Conservation (phyloP, 2,797 vertebrate genomes). For the Microhierax caerulescens region DNA sequence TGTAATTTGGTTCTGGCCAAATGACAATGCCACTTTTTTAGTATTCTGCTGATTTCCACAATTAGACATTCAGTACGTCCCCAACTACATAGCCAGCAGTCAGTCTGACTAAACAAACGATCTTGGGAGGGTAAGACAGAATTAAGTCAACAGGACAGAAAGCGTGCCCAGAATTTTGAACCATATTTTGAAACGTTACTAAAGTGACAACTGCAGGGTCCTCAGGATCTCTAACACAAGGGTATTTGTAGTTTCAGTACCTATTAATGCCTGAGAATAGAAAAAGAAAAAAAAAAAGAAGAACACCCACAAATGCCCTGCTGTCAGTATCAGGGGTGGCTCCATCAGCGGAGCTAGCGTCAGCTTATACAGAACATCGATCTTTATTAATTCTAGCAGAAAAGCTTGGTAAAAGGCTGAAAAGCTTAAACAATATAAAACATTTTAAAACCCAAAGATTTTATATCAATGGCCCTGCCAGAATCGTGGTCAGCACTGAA, state of each 20-base stretch:
- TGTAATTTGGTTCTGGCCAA: constrained; percentile 12
- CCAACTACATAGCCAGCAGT: neutral
- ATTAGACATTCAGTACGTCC: constrained; percentile 21
- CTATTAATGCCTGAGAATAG: neutral
- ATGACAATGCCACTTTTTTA: constrained; percentile 7
- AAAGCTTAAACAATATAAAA: neutral
- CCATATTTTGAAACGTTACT: neutral
- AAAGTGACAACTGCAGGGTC: neutral
- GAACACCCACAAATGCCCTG: neutral
- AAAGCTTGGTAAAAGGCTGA: neutral
- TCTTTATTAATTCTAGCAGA: neutral
- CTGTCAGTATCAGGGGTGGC: neutral
- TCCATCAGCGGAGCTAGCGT: neutral
- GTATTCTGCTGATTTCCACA: constrained; percentile 33
- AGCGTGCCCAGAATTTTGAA: neutral
- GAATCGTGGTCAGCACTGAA: neutral
- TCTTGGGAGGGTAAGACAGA: neutral
- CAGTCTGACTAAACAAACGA: constrained; percentile 4
- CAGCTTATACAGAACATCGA: neutral
- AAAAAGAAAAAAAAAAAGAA: neutral
- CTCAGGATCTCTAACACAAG: neutral
- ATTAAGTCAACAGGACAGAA: constrained; percentile 19
- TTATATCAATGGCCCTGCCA: neutral
- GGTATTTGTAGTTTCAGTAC: neutral
- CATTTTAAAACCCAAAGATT: neutral